These are phyloP conservation scores for Halcyon badia DNA, from an alignment of 2,797 vertebrate species.

Conservation along the genomic window DNA sequence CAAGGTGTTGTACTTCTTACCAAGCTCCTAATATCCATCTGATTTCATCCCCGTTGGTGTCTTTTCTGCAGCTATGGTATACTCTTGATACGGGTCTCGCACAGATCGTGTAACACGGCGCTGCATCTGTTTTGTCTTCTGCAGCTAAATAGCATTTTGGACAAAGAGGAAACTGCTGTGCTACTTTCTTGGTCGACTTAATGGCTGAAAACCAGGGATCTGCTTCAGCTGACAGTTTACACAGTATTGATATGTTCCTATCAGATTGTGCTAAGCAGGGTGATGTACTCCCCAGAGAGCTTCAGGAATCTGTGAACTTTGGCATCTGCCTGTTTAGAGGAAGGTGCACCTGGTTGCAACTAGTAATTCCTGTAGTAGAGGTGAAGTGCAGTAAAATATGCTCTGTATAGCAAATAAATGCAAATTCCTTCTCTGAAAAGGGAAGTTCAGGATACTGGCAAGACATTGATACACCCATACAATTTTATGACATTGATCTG, in stretches of 20 bases:
- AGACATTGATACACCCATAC: rapidly evolving
- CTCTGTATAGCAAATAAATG: neutral
- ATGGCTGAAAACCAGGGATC: neutral
- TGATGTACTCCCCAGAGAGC: neutral
- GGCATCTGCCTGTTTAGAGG: neutral
- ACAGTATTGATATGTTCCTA: neutral
- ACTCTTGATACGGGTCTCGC: too few relatives aligned
- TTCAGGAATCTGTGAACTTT: neutral
- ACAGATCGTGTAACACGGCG: neutral
- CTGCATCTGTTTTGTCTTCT: neutral
- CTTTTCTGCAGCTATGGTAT: neutral
- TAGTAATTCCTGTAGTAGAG: rapidly evolving
- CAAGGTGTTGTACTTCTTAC: neutral
- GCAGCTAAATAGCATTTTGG: neutral
- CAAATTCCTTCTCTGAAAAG: neutral
- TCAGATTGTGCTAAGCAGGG: neutral
- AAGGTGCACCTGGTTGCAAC: neutral
- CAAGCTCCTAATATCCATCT: neutral
- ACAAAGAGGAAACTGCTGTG: neutral
- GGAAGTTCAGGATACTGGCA: neutral
- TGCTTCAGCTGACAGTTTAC: neutral
- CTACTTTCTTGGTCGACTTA: neutral
- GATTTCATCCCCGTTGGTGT: rapidly evolving
- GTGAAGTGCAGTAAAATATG: neutral
- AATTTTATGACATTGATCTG: neutral